Conservation (phyloP, 1,140 invertebrate species). For the Acromyrmex charruanus region DNA sequence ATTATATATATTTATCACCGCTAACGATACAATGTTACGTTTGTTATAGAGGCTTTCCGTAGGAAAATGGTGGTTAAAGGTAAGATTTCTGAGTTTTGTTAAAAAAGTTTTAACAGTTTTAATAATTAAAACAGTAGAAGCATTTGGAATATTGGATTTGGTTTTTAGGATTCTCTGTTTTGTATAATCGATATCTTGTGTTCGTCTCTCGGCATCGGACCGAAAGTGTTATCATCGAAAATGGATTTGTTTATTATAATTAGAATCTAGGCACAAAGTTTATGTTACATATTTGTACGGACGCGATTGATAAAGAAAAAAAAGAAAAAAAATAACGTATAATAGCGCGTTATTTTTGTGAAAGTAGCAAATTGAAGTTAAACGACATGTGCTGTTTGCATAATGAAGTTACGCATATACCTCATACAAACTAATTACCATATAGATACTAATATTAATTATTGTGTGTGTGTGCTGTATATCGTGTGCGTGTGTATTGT, state of each 20-base stretch:
- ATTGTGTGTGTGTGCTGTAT: background rate
- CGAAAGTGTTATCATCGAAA: constrained; percentile 61
- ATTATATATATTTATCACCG: constrained; percentile 28
- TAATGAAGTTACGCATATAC: constrained; percentile 7
- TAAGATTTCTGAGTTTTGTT: constrained; percentile 82
- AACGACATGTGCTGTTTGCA: constrained; percentile 44
- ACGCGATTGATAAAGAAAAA: background rate
- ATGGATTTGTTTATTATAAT: constrained; percentile 57
- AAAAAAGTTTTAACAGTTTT: background rate
- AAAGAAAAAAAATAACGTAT: background rate
- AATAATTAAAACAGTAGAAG: background rate
- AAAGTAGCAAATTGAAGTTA: constrained; percentile 29
- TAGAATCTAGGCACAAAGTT: background rate
- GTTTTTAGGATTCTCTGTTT: constrained; percentile 77
- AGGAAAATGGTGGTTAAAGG: constrained; percentile 89
- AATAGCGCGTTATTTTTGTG: background rate
- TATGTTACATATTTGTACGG: background rate
- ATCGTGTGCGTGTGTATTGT: constrained; percentile 18
- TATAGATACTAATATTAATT: background rate
- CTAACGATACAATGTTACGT: constrained; percentile 68
- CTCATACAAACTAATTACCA: background rate
- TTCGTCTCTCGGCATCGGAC: constrained; percentile 69
- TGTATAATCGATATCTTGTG: constrained; percentile 55
- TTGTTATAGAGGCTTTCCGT: constrained; percentile 88
- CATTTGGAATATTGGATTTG: constrained; percentile 66